These are phyloP conservation scores for Chrysaora quinquecirrha DNA, from an alignment of 30 jellyfish, hydroid and myxozoan genomes.

Conservation along the genomic window DNA sequence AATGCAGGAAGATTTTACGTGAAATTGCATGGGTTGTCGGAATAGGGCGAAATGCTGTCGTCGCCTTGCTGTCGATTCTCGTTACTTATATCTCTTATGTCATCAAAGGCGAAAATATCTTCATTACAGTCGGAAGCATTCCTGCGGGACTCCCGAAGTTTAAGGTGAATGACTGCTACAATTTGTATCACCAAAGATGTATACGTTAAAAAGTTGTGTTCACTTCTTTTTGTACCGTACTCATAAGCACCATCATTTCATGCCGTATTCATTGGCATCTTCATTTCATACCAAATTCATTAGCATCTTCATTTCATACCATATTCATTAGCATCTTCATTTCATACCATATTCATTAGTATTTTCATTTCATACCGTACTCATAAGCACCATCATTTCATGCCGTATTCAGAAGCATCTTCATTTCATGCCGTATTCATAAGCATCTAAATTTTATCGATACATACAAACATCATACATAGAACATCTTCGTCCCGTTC, in stretches of 20 bases:
- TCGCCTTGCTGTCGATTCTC: slow-evolving; percentile 58
- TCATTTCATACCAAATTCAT: too few relatives aligned
- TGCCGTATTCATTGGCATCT: not conserved
- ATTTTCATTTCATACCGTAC: too few relatives aligned
- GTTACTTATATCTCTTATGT: slow-evolving; percentile 41
- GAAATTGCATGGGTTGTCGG: slow-evolving; percentile 1
- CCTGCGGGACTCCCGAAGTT: slow-evolving; percentile 86
- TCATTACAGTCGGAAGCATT: slow-evolving; percentile 52
- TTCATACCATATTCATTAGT: too few relatives aligned
- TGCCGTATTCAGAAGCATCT: not conserved
- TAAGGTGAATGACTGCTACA: slow-evolving; percentile 29
- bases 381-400: not conserved
- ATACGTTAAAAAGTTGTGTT: too few relatives aligned
- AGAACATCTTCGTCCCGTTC: not conserved
- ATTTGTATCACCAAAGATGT: not conserved
- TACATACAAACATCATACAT: not conserved
- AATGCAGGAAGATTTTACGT: not conserved
- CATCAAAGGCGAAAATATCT: slow-evolving; percentile 22
- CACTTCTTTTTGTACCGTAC: too few relatives aligned
- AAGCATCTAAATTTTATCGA: not conserved
- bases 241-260: not conserved
- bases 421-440: too few relatives aligned
- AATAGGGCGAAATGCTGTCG: slow-evolving; percentile 60
- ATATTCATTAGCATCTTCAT: too few relatives aligned
- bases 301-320: too few relatives aligned